Base-by-base conservation (phyloP, 2,113 vertebrate genomes). In the Dunckerocampus dactyliophorus region DNA sequence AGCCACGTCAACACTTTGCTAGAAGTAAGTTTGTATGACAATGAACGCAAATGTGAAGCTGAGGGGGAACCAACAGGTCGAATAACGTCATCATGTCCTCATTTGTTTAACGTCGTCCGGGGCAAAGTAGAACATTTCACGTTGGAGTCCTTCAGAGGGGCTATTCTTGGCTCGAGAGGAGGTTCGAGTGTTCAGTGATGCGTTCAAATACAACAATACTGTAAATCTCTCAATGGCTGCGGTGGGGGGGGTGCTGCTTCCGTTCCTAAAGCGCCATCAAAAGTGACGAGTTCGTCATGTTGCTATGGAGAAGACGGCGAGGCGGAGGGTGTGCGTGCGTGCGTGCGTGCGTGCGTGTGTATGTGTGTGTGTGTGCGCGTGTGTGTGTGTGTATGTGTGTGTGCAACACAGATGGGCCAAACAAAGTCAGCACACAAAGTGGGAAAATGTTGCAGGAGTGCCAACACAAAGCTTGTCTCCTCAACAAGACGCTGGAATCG, bases 201-300 rank as follows among this genome's bases (percentile, higher is more conserved):
- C 66, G n/a, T 73, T 62, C 64, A 59, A 64, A 66, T 64, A 59
- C 77, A 79, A 70, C 50, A 63, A 72, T 64, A 49, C 57, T 53
- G 75, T 71, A 73, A 65, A 71, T 68, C 52, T n/a, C 13, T 4
- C 53, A 48, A 47, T 24, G 59, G 59, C 39, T 42, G 39, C 48
- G 37, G 39, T 19, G 34, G 17, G 16, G 50, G 21, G 51, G 28
- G 60, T 47, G 63, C 54, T 56, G 71, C 52, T 67, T 58, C 15
- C 59, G 51, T 84, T 70, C 79, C 59, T 76, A 62, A 71, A 61
- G 49, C 46, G 16, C 67, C 72, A 76, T 81, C 75, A 79, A 66
- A 77, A 65, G 63, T 54, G 74, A 70, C 66, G 48, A 54, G 59
- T 56, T 61, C 65, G 63, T 49, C 47, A 24, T 37, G 83, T 81